Evolutionary conservation across 2,888 invertebrate species (phyloP), one percentile per base, ranked within the genome.

Genomic region (Trichogramma dendrolimi): DNA sequence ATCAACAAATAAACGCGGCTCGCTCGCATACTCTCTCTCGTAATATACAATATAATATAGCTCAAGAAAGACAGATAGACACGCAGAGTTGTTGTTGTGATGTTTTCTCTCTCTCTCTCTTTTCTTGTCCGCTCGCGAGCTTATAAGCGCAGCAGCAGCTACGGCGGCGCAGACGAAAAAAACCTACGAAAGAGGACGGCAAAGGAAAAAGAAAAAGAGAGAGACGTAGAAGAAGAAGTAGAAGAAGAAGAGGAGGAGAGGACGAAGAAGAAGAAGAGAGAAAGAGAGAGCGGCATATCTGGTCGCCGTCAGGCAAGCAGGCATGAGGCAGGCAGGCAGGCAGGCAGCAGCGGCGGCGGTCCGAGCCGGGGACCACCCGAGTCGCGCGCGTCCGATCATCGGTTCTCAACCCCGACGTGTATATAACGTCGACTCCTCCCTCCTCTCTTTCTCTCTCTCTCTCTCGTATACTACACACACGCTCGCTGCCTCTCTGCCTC

Each of bases 341-440:
- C 27, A 27, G 27, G 27, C 14, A 14, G 14, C 27, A 27, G 27
- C 72, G 72, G 72, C 73, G 73, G 72, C 74, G 71, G 70, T 69
- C 71, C 75, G 70, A 69, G 69, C 27, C 27, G 27, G 69, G 69
- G 77, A 76, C 78, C 79, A 77, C 78, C 78, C 76, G 74, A 70
- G 74, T 70, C 67, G 69, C 68, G 68, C 66, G 56, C 61, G 59
- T 66, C 71, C 68, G 62, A 66, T 65, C 71, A 70, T 68, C 53
- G 76, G 74, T 74, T 75, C 77, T 77, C 77, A 76, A 73, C 72
- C 68, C 56, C 61, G 60, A 27, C 27, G 27, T 27, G 27, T 27
- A 27, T 27, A 27, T 27, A 27, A 59, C 59, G 48, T 58, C 62
- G 64, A 62, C 62, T 57, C 60, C 43, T 61, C 63, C 60, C 55